Evolutionary conservation across 1,140 invertebrate genomes (phyloP).

Genomic region (Planococcus citri): DNA sequence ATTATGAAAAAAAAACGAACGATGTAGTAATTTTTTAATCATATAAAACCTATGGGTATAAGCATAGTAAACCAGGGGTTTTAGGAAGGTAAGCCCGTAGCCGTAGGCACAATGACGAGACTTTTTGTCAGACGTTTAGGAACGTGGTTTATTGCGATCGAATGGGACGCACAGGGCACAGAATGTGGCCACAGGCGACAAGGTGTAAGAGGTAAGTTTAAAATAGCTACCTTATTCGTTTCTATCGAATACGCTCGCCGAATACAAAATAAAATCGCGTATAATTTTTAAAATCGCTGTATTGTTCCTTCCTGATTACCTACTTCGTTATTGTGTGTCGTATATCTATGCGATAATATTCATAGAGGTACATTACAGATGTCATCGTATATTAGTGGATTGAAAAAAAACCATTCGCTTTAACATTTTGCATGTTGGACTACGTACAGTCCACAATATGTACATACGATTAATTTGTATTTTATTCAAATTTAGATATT

Average conservation of each 20-base stretch:
- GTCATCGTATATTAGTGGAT: too few species aligned
- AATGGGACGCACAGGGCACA: not conserved
- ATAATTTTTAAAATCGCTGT: not conserved
- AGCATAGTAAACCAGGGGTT: too few species aligned
- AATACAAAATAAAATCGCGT: constrained; percentile 9
- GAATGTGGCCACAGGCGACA: not conserved
- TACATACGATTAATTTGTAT: too few species aligned
- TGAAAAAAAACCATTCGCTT: too few species aligned
- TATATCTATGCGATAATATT: too few species aligned
- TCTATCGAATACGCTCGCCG: not conserved
- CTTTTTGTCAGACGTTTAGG: constrained; percentile 12
- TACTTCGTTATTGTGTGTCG: not conserved
- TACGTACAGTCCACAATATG: too few species aligned
- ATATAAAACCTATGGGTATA: too few species aligned
- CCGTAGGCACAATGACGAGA: not conserved
- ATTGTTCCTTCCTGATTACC: constrained; percentile 9
- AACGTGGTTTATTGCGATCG: constrained; percentile 14
- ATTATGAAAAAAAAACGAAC: too few species aligned
- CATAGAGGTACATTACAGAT: too few species aligned
- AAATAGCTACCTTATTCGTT: not conserved
- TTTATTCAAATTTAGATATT: too few species aligned
- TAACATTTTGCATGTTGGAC: too few species aligned
- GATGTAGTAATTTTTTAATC: too few species aligned
- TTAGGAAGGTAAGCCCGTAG: constrained; percentile 1
- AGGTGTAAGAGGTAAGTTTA: constrained; percentile 13